Evolutionary conservation across 53 echinoderm and acorn worm genomes (phyloP).

Genomic region (Patiria pectinifera): DNA sequence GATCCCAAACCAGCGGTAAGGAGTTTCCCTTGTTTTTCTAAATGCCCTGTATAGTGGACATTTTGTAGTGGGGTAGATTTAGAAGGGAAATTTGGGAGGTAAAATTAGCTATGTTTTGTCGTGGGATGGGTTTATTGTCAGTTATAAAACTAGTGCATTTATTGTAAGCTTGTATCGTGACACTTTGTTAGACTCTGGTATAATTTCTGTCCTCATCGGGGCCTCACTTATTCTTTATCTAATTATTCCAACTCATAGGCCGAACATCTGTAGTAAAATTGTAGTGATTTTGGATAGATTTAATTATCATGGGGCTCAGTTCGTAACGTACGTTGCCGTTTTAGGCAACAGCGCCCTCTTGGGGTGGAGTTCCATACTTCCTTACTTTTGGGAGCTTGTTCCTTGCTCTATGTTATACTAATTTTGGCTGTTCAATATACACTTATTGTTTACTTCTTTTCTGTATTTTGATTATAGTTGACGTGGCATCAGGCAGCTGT

Average conservation of each 20-base stretch:
- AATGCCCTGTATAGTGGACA: no score
- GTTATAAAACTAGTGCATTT: not conserved
- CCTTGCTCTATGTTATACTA: not conserved
- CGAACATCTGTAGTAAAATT: not conserved
- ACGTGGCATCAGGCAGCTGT: constrained; percentile 26
- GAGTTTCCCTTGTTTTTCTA: no score
- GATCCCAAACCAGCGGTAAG: no score
- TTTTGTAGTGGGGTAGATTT: no score
- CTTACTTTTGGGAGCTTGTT: not conserved
- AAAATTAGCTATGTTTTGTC: not conserved
- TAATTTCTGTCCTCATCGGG: not conserved
- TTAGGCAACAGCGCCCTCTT: constrained; percentile 1
- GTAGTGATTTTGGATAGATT: not conserved
- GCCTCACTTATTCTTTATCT: not conserved
- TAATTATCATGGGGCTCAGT: not conserved
- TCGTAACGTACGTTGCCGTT: not conserved
- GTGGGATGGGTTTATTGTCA: not conserved
- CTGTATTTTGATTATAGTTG: constrained; percentile 19
- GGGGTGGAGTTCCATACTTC: not conserved
- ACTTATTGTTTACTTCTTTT: constrained; percentile 5
- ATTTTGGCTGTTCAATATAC: not conserved
- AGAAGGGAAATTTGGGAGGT: not conserved
- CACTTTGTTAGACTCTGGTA: not conserved
- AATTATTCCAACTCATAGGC: not conserved
- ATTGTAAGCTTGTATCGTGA: not conserved